Evolutionary conservation across 2,888 invertebrate species (phyloP), one percentile per base, ranked within the genome.

Genomic region (Spatulosminthurus flaviceps): DNA sequence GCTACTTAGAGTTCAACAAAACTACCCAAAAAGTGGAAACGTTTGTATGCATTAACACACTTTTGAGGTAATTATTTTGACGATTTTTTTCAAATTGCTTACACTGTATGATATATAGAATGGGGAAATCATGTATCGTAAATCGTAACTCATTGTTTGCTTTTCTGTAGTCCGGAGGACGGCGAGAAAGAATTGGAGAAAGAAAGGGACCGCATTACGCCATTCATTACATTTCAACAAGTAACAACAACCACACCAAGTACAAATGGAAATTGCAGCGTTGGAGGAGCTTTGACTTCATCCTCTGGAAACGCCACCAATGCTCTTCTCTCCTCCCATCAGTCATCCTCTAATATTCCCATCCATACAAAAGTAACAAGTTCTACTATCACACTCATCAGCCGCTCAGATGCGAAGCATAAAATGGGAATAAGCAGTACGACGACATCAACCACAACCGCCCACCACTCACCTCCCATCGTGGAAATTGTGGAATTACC

Each of bases 11-110:
- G 88, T 92, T 93, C 83, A 94, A 95, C 86, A 92, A 91, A 86
- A 89, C 89, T 71, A 92, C 92, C 7, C 93, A 94, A 84, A 86
- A 87, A 81, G 93, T 95, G 29, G 93, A 93, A 86, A 94, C 95
- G 81, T 95, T 96, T 88, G 92, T 95, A 60, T 96, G 95, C 88
- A 91, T 95, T 78, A 96, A 96, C 87, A 93, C 93, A 80, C 89
- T 94, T 77, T 89, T 93, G 24, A 86, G 88, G 89, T 90, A 87
- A 88, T 89, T 88, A 1, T 64, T 2, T 21, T 19, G 43, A n/a
- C 34, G 21, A 51, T 51, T 9, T 41, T 41, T 13, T 9, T 7
- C 13, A 41, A 67, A 9, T 41, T 41, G 41, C 7, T 13, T 13
- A 61, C 61, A 7, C 19, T n/a, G 7, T 61, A 19, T 61, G 22